Conservation (phyloP, 92 coral and sea anemone genomes). For the Heliopora coerulea region DNA sequence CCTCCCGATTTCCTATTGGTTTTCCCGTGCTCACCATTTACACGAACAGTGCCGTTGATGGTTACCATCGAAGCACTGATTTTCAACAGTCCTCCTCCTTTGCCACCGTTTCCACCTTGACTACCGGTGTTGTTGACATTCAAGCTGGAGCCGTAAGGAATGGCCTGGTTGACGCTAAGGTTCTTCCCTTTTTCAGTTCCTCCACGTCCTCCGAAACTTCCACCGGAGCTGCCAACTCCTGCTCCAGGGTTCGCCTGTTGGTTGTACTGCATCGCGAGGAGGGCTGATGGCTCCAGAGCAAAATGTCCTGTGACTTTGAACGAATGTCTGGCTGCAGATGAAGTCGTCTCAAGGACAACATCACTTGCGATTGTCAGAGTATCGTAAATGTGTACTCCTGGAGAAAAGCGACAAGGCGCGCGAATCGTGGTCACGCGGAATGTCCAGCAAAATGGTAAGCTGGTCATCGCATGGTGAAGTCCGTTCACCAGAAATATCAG, state of each 20-base stretch:
- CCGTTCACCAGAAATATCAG: too few species aligned
- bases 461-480: too few species aligned
- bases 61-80: background rate
- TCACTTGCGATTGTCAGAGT: slow-evolving; percentile 12
- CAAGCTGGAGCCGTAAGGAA: slow-evolving; percentile 29
- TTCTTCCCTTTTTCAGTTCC: slow-evolving; percentile 36
- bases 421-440: background rate
- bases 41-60: slow-evolving; percentile 16
- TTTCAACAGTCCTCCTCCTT: slow-evolving; percentile 25
- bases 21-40: slow-evolving; percentile 33
- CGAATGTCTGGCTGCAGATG: slow-evolving; percentile 2
- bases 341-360: slow-evolving; percentile 15
- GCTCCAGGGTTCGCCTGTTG: slow-evolving; percentile 18
- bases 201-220: slow-evolving; percentile 31
- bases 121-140: slow-evolving; percentile 22
- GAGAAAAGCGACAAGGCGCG: slow-evolving; percentile 22
- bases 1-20: slow-evolving; percentile 15
- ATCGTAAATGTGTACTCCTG: slow-evolving; percentile 12
- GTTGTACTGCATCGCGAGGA: slow-evolving; percentile 11
- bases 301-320: slow-evolving; percentile 14
- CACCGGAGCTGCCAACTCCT: slow-evolving; percentile 22
- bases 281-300: background rate
- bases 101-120: slow-evolving; percentile 30
- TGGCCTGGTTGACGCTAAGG: background rate
- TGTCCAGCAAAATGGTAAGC: background rate